Evolutionary conservation across 2,113 vertebrate genomes (phyloP).

Genomic region (Cyprinus carpio): DNA sequence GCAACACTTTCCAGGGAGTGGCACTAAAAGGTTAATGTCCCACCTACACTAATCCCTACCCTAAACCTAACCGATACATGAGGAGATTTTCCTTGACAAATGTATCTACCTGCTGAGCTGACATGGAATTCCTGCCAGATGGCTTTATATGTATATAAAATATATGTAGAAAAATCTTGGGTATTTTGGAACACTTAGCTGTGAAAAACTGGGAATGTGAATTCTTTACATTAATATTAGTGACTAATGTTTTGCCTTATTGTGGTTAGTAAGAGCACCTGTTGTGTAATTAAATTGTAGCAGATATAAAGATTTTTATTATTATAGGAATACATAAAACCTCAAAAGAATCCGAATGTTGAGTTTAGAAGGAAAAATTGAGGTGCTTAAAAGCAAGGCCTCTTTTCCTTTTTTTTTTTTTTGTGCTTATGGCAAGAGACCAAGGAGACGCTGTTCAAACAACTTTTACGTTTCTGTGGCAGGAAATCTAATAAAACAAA

Average conservation of each 20-base stretch:
- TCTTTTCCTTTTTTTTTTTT: too few species aligned
- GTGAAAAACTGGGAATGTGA: not conserved
- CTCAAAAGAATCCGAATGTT: slow-evolving; percentile 35
- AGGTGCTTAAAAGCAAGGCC: slow-evolving; percentile 19
- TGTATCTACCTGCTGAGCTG: not conserved
- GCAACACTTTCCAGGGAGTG: too few species aligned
- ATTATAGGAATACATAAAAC: slow-evolving; percentile 37
- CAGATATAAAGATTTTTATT: slow-evolving; percentile 18
- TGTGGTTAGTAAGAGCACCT: slow-evolving; percentile 2
- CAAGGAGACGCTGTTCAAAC: slow-evolving; percentile 44
- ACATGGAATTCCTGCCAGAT: not conserved
- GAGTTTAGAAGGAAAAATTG: slow-evolving; percentile 44
- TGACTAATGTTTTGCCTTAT: not conserved
- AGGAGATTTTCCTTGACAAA: not conserved
- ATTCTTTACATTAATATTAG: too few species aligned
- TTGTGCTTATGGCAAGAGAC: slow-evolving; percentile 32
- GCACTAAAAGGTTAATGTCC: too few species aligned
- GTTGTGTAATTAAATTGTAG: slow-evolving; percentile 18
- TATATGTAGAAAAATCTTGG: not conserved
- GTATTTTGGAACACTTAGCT: not conserved
- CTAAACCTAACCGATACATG: not conserved
- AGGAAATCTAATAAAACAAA: slow-evolving; percentile 49
- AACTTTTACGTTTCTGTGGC: slow-evolving; percentile 53
- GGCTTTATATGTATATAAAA: too few species aligned
- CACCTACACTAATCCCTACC: too few species aligned